Evolutionary conservation across 1,140 invertebrate genomes (phyloP), one percentile per base, ranked within the genome.

Genomic region (Aplysia californica): DNA sequence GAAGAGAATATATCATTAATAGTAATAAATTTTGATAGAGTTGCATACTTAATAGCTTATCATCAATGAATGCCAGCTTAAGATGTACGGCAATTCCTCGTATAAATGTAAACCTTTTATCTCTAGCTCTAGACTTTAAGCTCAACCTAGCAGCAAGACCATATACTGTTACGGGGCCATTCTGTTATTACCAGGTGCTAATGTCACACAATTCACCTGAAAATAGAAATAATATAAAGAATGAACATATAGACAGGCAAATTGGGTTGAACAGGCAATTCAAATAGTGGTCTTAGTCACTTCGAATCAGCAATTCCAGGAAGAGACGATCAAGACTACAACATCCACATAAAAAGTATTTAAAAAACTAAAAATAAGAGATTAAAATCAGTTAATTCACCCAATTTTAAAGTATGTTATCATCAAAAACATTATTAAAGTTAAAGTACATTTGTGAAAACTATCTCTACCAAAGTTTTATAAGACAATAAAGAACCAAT

Each of bases 261-360:
- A 50, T 50, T 50, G 15, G 44, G 44, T 50, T 15, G 44, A 50
- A n/a, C n/a, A 50, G n/a, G 44, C 44, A 50, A 15, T 15, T 15
- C 44, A 15, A 50, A n/a, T 50, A 50, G 58, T 61, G 58, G 58
- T 61, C 58, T 61, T 61, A 61, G 58, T 61, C 58, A 61, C 58
- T 26, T 26, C 58, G 26, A 6, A 6, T 26, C 26, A 61, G 58
- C 58, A 10, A 61, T 61, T 31, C 10, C 26, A 29, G 20, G 6
- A 20, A 18, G 58, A 26, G 58, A 26, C 26, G 58, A 61, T 26
- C 10, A 61, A 61, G 58, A 61, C 58, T 26, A 61, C 58, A 10
- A 18, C 10, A 29, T 6, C 26, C 58, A 61, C 26, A 20, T 18
- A 18, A 61, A 29, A 61, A 18, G 29, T 10, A 18, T 61, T 18